Base-by-base conservation (phyloP, 2,113 vertebrate genomes). In the Platanista minor region DNA sequence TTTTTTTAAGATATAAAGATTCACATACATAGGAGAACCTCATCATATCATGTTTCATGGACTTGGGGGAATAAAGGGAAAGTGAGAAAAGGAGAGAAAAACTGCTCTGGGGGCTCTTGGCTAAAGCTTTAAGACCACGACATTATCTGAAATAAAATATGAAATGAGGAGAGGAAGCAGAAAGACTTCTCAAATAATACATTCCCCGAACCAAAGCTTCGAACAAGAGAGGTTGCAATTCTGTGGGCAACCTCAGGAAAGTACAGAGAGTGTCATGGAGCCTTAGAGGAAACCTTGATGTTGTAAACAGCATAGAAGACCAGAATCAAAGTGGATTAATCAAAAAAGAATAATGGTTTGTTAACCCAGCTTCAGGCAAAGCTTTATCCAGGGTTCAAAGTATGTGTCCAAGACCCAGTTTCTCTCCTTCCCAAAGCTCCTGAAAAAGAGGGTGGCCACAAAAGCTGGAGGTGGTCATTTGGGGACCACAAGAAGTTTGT, bases 1-100 rank as follows among this genome's bases (percentile, higher is more conserved):
- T 0, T 62, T 23, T 9, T 78, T 95, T 69, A 97, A 95, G 62
- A 91, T 57, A 90, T 86, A 96, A 96, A 95, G 92, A 97, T 85
- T 94, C 94, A 93, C 80, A 95, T 54, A 57, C 43, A 93, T 27
- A 82, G 67, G 33, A 97, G 81, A 96, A 91, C 17, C 87, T 97
- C 62, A 96, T 93, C 95, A 90, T 61, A 85, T 80, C 66, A 57
- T 13, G 39, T 90, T 97, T 91, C 83, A 85, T 29, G 92, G 52
- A 80, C 77, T 92, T 86, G 41, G 11, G 21, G 33, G 43, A 29
- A 66, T 75, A 81, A 94, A 90, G 13, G 33, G 8, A 97, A 93
- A 74, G 43, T 33, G 52, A n/a, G 72, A 86, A 96, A 87, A 91
- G 52, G 36, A 87, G 3, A 95, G 87, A 87, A 96, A 97, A 95